Base-by-base conservation (phyloP, 1,140 invertebrate species). In the Drosophila paulistorum region DNA sequence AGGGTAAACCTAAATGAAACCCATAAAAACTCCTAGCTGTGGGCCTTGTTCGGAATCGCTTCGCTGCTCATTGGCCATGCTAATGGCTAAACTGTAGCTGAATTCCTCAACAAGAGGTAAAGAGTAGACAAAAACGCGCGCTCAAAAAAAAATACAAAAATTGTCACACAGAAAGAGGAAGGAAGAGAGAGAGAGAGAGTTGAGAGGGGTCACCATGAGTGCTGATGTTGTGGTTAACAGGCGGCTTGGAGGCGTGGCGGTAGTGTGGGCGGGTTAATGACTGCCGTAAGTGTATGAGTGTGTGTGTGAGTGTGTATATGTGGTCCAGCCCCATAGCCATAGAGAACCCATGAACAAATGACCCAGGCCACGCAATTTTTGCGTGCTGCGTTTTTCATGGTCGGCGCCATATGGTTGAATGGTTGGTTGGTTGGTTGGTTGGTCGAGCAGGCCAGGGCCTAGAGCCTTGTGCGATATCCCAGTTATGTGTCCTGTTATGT, bases 241-340 rank as follows among this genome's bases (percentile, higher is more conserved):
- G 23, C 45, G 17, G 45, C 17, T 23, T 5, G 41, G 42, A 20
- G 69, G 69, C 59, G 69, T 75, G 73, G 59, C 73, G 17, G 20
- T 54, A 62, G 55, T 58, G 59, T 63, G 73, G 63, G 64, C 64
- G 73, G 20, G 71, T 67, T 75, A 75, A 75, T 75, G 69, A 75
- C 59, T 64, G 41, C 23, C 65, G 7, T 45, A 59, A 65, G 7
- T 30, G 39, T 35, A 59, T 55, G 54, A 59, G 63, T 59, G 59
- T 37, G 33, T 48, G 63, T 51, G 58, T 39, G 35, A 30, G 30
- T 30, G 30, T 30, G 5, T 30, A 30, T 30, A n/a, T 64, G 55
- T 62, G 68, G 61, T 60, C 59, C 59, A 42, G 59, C 59, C 39
- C 59, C 23, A 39, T 30, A 42, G 39, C 59, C 17, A 58, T 61